Percentiles rank a stretch among this genome's conserved stretches.
phyloP scores from a whole-genome alignment of 2,113 vertebrate species.

The Carassius auratus region DNA sequence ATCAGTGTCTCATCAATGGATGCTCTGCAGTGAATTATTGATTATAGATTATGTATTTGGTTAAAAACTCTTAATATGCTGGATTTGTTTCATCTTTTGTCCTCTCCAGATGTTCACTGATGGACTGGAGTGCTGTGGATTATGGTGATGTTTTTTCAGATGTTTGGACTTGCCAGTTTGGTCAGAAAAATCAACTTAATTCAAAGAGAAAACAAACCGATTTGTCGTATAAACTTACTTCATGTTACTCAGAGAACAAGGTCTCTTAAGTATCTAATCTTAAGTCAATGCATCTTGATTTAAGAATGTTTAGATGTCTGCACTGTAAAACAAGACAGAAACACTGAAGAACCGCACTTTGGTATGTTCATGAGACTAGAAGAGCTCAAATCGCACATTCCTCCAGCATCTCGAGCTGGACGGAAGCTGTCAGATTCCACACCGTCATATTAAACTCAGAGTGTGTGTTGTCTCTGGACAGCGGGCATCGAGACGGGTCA shows the following conservation, averaged over 20 bases:
- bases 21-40: too few species aligned
- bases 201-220: background rate
- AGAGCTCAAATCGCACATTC: background rate
- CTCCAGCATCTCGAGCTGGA: background rate
- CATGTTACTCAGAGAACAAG: too few species aligned
- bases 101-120: too few species aligned
- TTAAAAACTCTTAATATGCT: too few species aligned
- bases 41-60: too few species aligned
- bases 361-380: background rate
- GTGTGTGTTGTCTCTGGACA: constrained; percentile 37
- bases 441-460: background rate
- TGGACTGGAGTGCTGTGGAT: too few species aligned
- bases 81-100: too few species aligned
- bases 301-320: background rate
- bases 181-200: too few species aligned
- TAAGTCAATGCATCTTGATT: background rate
- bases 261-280: background rate
- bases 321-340: background rate
- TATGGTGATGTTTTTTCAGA: too few species aligned
- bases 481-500: constrained; percentile 65
- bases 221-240: background rate
- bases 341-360: background rate
- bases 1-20: too few species aligned
- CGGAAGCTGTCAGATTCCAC: constrained; percentile 25
- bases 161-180: too few species aligned